Conservation (phyloP, 2,113 vertebrate species). For the Psammodynastes pulverulentus region DNA sequence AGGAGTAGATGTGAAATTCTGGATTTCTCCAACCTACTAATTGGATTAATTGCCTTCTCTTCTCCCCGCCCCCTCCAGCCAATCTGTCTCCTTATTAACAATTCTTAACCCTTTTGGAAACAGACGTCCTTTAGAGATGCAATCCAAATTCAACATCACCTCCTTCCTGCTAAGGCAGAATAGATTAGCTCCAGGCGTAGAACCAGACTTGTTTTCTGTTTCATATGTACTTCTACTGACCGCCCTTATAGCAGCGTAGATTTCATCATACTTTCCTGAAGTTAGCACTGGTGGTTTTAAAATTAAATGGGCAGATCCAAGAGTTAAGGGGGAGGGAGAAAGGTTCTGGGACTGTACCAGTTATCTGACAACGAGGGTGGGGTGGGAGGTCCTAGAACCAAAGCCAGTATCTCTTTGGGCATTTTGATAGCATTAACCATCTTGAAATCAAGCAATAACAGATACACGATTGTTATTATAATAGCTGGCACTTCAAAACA, state of each 20-base stretch:
- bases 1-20: background rate
- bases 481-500: background rate
- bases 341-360: background rate
- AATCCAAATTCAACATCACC: background rate
- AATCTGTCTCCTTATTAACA: background rate
- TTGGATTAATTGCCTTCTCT: background rate
- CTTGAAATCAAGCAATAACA: background rate
- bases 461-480: background rate
- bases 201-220: background rate
- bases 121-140: background rate
- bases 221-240: background rate
- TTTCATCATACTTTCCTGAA: background rate
- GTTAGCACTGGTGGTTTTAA: background rate
- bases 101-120: background rate
- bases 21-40: background rate
- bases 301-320: background rate
- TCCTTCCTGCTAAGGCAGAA: background rate
- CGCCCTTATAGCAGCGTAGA: background rate
- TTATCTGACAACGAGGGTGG: no score
- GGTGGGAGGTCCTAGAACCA: background rate
- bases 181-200: background rate
- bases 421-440: background rate
- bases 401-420: background rate
- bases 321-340: background rate
- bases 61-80: background rate